Evolutionary conservation across 64 coral and sea anemone species (phyloP), one percentile per base, ranked within the genome.

Genomic region (Pocillopora verrucosa): DNA sequence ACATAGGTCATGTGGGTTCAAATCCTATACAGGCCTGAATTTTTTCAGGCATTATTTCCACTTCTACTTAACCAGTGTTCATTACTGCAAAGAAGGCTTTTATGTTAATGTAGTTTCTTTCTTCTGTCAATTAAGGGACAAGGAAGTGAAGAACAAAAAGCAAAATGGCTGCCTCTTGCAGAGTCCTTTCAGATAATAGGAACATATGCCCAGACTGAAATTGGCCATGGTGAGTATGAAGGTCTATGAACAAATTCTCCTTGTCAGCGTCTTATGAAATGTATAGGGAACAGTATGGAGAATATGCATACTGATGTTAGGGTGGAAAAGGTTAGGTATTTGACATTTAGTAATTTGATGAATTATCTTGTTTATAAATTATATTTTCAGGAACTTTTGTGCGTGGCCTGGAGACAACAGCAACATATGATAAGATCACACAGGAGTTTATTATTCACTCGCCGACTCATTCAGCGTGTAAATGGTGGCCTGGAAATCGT

Each of bases 401-500:
- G 13, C 77, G 92, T 76, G 96, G 86, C 68, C 58, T 98, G 68
- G 92, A 98, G 87, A 98, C 96, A 34, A 98, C 89, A 69, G 96
- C 96, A 80, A 98, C 92, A 64, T 98, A 94, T 86, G 92, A 94
- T 75, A 91, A 83, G 16, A 77, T 37, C 87, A 89, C 77, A 22
- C 84, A 98, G 57, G 80, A 92, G 36, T 98, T 98, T 91, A 80
- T 98, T 6, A 80, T 98, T 10, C 89, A 98, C 76, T 89, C 86
- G 17, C 96, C 96, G 75, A 61, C 89, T 84, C 80, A 86, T 4
- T 86, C 96, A 85, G 78, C 96, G 59, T 89, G 65, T 67, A 98
- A 98, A 91, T 98, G 96, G 96, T 98, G 96, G 96, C 96, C 96
- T 72, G 96, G 96, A 72, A 79, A 88, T 13, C 36, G 95, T 98